These are phyloP conservation scores for Phalloptychus januarius DNA, from an alignment of 2,797 vertebrate species.

Conservation along the genomic window DNA sequence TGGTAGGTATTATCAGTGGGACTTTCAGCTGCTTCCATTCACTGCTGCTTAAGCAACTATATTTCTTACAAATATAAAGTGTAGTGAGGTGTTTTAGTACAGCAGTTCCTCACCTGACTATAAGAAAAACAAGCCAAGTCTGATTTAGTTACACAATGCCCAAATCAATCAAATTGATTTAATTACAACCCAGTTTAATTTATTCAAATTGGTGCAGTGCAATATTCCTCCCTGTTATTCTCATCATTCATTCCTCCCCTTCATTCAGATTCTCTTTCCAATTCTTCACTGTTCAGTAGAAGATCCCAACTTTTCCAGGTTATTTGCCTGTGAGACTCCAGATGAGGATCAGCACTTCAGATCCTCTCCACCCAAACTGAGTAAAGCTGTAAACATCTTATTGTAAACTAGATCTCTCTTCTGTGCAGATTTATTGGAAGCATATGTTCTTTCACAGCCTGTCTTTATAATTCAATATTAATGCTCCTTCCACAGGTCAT, in stretches of 20 bases:
- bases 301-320: not conserved
- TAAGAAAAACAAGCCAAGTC: not conserved
- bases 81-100: not conserved
- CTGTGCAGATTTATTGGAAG: not conserved
- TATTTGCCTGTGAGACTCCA: not conserved
- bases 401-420: not conserved
- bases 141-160: not conserved
- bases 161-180: not conserved
- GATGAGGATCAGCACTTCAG: not conserved
- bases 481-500: not conserved
- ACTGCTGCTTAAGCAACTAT: not conserved
- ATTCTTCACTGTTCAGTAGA: not conserved
- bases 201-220: not conserved
- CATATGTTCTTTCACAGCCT: not conserved
- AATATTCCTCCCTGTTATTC: not conserved
- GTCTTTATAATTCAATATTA: not conserved
- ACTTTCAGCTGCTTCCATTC: not conserved
- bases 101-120: not conserved
- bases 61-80: not conserved
- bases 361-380: not conserved
- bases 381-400: not conserved
- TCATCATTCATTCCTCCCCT: not conserved
- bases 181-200: not conserved
- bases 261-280: not conserved
- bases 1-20: not conserved